Evolutionary conservation across 1,140 invertebrate genomes (phyloP), one percentile per base, ranked within the genome.

Genomic region (Bombus soroeensis): DNA sequence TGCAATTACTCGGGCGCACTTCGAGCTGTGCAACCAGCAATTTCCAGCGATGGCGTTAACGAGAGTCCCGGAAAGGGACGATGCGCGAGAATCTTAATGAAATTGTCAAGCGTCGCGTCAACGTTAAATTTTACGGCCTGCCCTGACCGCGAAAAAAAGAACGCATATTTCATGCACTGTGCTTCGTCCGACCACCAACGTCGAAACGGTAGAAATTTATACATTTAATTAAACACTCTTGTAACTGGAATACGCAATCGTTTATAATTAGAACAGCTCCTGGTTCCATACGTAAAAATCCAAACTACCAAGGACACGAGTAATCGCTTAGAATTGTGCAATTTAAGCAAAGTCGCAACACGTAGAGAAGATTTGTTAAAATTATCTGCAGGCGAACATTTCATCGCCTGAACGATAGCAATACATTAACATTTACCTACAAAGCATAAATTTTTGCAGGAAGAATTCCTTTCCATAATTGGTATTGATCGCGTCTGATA

Each of bases 11-110:
- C 28, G 43, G 34, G 59, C 57, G 43, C 68, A 32, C 70, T 81
- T 81, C 47, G 70, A n/a, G 59, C n/a, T 59, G 43, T 74, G 79
- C 84, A 75, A 85, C 84, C 68, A 85, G 84, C 84, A 85, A 81
- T 81, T 81, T 81, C 59, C 71, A 74, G 57, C 13, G 83, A 81
- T 85, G 71, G 70, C 47, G 78, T 73, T 81, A 85, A 85, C 78
- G 78, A 81, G 78, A 81, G 47, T 70, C 39, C 32, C 28, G 34
- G 22, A 57, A 74, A 43, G 70, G 76, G 53, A 47, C 64, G 39
- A 8, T 53, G 62, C 34, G 18, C 25, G 73, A 34, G 76, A 79
- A 84, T 84, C 83, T 72, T 80, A 84, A 85, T 74, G 83, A 81
- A 81, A 81, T 84, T 84, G 68, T 80, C 83, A 57, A 37, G 13